Conservation (phyloP, 2,113 vertebrate species). For the Salvelinus fontinalis region DNA sequence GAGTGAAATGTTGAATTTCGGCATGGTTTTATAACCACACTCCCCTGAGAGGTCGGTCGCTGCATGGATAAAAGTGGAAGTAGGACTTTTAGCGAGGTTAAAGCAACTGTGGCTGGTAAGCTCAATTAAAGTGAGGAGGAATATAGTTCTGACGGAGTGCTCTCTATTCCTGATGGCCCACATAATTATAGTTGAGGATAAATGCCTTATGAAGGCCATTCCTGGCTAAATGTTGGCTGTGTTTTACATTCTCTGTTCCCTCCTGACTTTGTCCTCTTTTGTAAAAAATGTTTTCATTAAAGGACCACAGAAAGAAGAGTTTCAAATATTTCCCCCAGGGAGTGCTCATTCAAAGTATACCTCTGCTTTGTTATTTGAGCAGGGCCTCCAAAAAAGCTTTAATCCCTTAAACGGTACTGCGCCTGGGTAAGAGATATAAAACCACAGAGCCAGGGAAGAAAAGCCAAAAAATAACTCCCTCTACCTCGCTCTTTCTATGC, state of each 20-base stretch:
- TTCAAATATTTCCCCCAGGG: conserved; percentile 67
- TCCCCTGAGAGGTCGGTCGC: conserved; percentile 35
- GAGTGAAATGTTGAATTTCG: conserved; percentile 37
- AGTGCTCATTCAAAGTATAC: conserved; percentile 59
- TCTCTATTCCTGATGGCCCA: conserved; percentile 56
- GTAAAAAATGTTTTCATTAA: conserved; percentile 34
- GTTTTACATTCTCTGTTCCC: conserved; percentile 52
- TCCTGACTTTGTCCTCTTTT: conserved; percentile 50
- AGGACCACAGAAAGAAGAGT: conserved; percentile 51
- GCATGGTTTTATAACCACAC: conserved; percentile 26
- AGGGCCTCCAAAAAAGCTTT: conserved; percentile 54
- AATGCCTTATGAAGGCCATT: conserved; percentile 58
- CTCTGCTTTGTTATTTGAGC: conserved; percentile 64
- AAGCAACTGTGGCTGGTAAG: conserved; percentile 25
- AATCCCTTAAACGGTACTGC: conserved; percentile 64
- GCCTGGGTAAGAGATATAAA: conserved; percentile 52
- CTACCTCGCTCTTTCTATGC: neutral
- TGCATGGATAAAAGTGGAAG: conserved; percentile 40
- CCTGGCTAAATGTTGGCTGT: conserved; percentile 52
- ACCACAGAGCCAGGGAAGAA: conserved; percentile 48
- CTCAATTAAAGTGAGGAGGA: conserved; percentile 27
- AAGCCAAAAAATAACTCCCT: neutral
- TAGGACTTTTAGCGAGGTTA: conserved; percentile 28
- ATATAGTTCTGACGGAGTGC: conserved; percentile 47
- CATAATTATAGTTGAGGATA: conserved; percentile 69